Evolutionary conservation across 64 coral and sea anemone species (phyloP), one percentile per base, ranked within the genome.

Genomic region (Pachyseris speciosa): DNA sequence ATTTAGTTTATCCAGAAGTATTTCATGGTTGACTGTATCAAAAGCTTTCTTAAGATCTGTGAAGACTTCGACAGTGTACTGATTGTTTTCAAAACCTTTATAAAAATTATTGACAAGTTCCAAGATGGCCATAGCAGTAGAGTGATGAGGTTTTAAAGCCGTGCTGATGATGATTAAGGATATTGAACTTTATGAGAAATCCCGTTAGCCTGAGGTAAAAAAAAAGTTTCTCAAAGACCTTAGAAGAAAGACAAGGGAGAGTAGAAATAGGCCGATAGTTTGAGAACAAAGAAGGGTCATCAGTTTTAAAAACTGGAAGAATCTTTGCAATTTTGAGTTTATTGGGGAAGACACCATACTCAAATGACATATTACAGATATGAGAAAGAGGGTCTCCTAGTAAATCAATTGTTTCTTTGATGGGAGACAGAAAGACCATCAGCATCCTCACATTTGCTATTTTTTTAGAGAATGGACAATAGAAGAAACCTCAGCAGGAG

Each of bases 291-390:
- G 42, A 15, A 16, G 25, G 16, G 30, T 80, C 76, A 52, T 80
- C 47, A 58, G n/a, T 52, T 80, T 80, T 50, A 33, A 52, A 80
- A 26, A 80, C 11, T 3, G 76, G 37, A 25, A 58, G 42, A 52
- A 80, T 58, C 29, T 80, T 80, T n/a, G 34, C 76, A 24, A 80
- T 50, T 80, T 80, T 80, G 17, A 57, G 76, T 57, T 80, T 43
- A 58, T 80, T 42, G 9, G 76, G 76, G 33, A 80, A 80, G 5
- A 25, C 30, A 27, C 76, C 47, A 25, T 22, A 8, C 17, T 5
- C 30, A 50, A 80, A 80, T 44, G 76, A 80, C 6, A 27, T n/a
- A 52, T 80, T 80, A 80, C 17, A 27, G n/a, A 80, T 80, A 52
- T 50, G 65, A 28, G 20, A 68, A 9, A 68, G 20, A 34, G 32